Evolutionary conservation across 2,797 vertebrate genomes (phyloP).

Genomic region (Chelidonichthys spinosus): DNA sequence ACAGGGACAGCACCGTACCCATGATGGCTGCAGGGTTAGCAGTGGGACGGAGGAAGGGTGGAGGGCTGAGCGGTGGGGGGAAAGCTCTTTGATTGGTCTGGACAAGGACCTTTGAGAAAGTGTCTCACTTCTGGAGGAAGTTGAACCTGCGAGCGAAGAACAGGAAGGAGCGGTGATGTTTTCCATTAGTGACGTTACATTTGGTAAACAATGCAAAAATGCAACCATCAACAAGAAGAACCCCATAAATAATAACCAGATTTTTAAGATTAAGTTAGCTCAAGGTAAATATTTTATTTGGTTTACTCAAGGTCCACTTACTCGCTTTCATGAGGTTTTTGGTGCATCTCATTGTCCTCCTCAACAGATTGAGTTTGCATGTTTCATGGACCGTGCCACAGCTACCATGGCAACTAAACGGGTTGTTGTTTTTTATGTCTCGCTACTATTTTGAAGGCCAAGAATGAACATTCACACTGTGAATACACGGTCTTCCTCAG

Average conservation of each 20-base stretch:
- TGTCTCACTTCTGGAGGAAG: slow-evolving; percentile 41
- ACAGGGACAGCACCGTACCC: slow-evolving; percentile 94
- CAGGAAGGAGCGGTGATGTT: not conserved
- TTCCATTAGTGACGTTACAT: not conserved
- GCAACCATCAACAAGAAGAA: not conserved
- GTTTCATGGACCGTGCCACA: not conserved
- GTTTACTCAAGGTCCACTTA: not conserved
- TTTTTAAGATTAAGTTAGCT: not conserved
- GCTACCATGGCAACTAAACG: slow-evolving; percentile 1
- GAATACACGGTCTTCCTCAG: not conserved
- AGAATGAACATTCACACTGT: not conserved
- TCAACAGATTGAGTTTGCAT: not conserved
- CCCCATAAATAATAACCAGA: not conserved
- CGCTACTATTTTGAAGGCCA: not conserved
- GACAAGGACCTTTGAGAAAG: slow-evolving; percentile 35
- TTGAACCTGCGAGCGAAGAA: slow-evolving; percentile 56
- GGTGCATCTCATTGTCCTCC: not conserved
- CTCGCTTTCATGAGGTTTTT: not conserved
- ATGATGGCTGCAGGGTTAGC: slow-evolving; percentile 73
- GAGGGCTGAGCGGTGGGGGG: not conserved
- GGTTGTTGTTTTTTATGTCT: too few species aligned
- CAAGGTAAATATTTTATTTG: not conserved
- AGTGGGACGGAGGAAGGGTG: slow-evolving; percentile 5
- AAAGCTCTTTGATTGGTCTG: slow-evolving; percentile 32
- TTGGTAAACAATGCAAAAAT: not conserved